Conservation (phyloP, 1,140 invertebrate species). For the Drosophila yakuba region DNA sequence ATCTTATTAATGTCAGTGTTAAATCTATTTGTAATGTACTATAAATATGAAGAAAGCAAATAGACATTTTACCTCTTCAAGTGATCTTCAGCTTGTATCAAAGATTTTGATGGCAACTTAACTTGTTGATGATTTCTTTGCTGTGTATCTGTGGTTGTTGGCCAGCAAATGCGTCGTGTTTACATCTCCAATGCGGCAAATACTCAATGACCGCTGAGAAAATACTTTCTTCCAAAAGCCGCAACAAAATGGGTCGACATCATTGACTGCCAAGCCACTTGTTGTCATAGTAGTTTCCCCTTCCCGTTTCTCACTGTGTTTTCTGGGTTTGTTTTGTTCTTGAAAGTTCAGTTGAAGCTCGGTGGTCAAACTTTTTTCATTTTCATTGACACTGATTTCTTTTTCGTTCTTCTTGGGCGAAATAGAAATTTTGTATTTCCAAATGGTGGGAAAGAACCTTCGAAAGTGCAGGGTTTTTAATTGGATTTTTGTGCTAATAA, state of each 20-base stretch:
- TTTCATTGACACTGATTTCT: slow-evolving; percentile 79
- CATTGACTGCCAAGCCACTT: slow-evolving; percentile 56
- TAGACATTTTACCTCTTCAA: too few species aligned
- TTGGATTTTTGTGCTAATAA: slow-evolving; percentile 12
- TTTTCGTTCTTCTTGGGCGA: slow-evolving; percentile 61
- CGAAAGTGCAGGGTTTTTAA: slow-evolving; percentile 14
- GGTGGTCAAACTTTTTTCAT: slow-evolving; percentile 68
- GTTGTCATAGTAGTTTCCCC: slow-evolving; percentile 32
- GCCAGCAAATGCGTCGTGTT: slow-evolving; percentile 41
- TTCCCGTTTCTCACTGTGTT: slow-evolving; percentile 9
- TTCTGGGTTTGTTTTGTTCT: slow-evolving; percentile 62
- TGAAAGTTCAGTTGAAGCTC: slow-evolving; percentile 47
- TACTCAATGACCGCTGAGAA: slow-evolving; percentile 57
- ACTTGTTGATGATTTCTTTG: background rate
- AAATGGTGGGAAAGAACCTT: slow-evolving; percentile 37
- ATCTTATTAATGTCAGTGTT: too few species aligned
- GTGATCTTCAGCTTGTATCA: too few species aligned
- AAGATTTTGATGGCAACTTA: background rate
- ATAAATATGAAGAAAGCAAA: too few species aligned
- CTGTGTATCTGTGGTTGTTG: slow-evolving; percentile 26
- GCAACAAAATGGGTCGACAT: slow-evolving; percentile 72
- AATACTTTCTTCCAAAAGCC: slow-evolving; percentile 69
- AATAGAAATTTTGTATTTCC: slow-evolving; percentile 32
- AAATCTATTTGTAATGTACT: too few species aligned
- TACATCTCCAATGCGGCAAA: slow-evolving; percentile 37